phyloP scores from a whole-genome alignment of 2,888 invertebrate species.

The Scaptomyza reducta region DNA sequence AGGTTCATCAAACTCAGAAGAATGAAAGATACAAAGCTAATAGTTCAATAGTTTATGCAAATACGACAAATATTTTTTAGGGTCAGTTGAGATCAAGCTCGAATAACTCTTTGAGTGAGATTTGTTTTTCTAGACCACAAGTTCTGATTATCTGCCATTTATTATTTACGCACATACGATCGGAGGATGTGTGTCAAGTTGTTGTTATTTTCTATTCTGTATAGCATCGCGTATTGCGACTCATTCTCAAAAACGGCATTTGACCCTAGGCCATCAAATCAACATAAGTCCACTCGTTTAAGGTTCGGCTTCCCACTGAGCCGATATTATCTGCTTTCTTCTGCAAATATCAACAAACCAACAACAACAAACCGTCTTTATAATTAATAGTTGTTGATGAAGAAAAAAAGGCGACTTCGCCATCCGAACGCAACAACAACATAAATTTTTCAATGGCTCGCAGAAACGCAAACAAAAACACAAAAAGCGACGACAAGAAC shows the following conservation, averaged over 20 bases:
- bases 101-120: neutral
- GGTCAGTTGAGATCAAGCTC: neutral
- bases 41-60: slow-evolving; percentile 30
- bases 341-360: slow-evolving; percentile 56
- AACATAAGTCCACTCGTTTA: slow-evolving; percentile 31
- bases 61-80: slow-evolving; percentile 6
- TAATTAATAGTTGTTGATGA: slow-evolving; percentile 66
- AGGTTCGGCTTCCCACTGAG: slow-evolving; percentile 21
- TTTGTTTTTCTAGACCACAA: too few relatives aligned
- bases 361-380: slow-evolving; percentile 44
- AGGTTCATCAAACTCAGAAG: slow-evolving; percentile 53
- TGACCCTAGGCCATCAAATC: slow-evolving; percentile 58
- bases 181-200: neutral
- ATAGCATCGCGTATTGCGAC: neutral
- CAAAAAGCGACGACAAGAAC: slow-evolving; percentile 3
- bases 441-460: slow-evolving; percentile 40
- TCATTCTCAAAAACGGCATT: slow-evolving; percentile 20
- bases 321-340: slow-evolving; percentile 50
- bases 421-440: slow-evolving; percentile 40
- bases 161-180: too few relatives aligned
- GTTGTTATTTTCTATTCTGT: too few relatives aligned
- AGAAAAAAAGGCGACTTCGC: slow-evolving; percentile 35
- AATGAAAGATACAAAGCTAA: slow-evolving; percentile 34
- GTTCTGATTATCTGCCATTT: too few relatives aligned
- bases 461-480: slow-evolving; percentile 26